phyloP scores from a whole-genome alignment of 2,113 vertebrate genomes.

The Zapus hudsonius region DNA sequence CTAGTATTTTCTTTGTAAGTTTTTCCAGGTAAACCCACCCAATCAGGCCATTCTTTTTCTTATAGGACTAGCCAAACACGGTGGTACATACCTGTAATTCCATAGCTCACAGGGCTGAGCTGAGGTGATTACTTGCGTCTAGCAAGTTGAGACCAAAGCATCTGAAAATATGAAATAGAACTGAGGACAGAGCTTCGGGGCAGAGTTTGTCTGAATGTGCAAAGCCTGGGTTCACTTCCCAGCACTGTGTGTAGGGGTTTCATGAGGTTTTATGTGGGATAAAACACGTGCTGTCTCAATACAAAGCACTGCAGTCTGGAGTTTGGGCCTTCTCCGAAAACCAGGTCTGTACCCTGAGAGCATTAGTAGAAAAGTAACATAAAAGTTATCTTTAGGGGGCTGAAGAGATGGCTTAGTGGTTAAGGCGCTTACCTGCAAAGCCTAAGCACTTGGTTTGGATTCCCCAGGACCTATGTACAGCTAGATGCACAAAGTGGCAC shows the following conservation, averaged over 20 bases:
- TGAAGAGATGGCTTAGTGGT: too few species aligned
- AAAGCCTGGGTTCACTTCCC: not conserved
- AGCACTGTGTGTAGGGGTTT: not conserved
- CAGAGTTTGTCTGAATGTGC: not conserved
- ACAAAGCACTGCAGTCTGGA: not conserved
- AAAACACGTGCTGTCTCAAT: not conserved
- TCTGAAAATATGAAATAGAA: not conserved
- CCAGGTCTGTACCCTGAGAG: not conserved
- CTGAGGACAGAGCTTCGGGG: not conserved
- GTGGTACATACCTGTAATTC: not conserved
- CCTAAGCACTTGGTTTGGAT: not conserved
- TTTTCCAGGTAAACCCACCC: not conserved
- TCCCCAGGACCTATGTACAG: too few species aligned
- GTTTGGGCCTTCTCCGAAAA: not conserved
- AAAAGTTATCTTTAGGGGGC: not conserved
- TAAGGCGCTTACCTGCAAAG: not conserved
- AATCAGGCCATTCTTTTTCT: not conserved
- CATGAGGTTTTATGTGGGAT: not conserved
- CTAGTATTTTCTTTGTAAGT: not conserved
- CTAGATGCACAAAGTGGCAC: too few species aligned
- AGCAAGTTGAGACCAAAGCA: not conserved
- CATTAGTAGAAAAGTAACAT: not conserved
- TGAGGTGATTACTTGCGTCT: not conserved
- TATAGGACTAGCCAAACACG: not conserved
- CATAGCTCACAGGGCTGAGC: not conserved